Percentiles rank a stretch among this genome's conserved stretches.
phyloP scores from a whole-genome alignment of 1,140 invertebrate genomes.

The Solen grandis region DNA sequence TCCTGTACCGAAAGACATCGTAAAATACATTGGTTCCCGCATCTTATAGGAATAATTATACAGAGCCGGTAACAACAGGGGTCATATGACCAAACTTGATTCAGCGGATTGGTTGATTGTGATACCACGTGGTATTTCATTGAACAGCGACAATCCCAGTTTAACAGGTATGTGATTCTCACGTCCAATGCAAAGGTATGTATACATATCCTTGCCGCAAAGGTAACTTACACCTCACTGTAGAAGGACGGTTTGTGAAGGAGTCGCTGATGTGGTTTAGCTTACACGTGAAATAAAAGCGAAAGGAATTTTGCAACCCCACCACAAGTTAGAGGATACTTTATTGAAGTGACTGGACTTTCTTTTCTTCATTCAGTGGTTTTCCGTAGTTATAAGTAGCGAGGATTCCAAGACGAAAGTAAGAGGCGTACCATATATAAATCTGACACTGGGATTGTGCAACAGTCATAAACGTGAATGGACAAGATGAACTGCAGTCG shows the following conservation, averaged over 20 bases:
- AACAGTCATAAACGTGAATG: background rate
- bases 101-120: slow-evolving; percentile 28
- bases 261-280: background rate
- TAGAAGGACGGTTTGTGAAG: background rate
- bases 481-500: background rate
- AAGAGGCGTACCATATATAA: slow-evolving; percentile 15
- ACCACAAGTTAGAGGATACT: slow-evolving; percentile 8
- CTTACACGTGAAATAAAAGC: background rate
- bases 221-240: slow-evolving; percentile 40
- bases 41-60: no score
- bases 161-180: slow-evolving; percentile 43
- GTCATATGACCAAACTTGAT: no score
- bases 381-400: background rate
- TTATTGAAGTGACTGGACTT: slow-evolving; percentile 2
- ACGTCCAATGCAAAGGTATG: slow-evolving; percentile 13
- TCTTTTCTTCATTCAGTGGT: background rate
- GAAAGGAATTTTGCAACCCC: background rate
- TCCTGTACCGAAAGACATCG: no score
- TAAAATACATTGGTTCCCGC: no score
- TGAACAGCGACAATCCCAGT: slow-evolving; percentile 26
- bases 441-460: slow-evolving; percentile 5
- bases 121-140: slow-evolving; percentile 34
- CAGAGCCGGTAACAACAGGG: no score
- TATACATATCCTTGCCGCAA: slow-evolving; percentile 12
- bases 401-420: no score